Base-by-base conservation (phyloP, 2,797 vertebrate species). In the Toxotes lorentzi region DNA sequence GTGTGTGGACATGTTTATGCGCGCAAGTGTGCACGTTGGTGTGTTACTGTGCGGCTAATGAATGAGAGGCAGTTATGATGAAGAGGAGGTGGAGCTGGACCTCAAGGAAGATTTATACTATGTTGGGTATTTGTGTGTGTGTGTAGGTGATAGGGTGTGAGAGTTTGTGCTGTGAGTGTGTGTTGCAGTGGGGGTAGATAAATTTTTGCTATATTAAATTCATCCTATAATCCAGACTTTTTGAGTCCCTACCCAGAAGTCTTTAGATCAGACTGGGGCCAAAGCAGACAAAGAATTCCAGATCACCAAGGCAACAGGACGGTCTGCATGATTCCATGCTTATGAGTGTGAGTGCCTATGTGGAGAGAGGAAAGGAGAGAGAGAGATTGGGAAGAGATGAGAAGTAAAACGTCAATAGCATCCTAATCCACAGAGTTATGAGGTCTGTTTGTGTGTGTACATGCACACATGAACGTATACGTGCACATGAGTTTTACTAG, bases 21-120 rank as follows among this genome's bases (percentile, higher is more conserved):
- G 70, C 32, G 72, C 19, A 50, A 32, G 74, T 71, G 74, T 74
- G 58, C 64, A 47, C 78, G 69, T 72, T 57, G 78, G 73, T 84
- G 84, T 74, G 69, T 66, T 64, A 68, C 45, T 78, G 59, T 50
- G 61, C 4, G 12, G 66, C 70, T 90, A 90, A 92, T 93, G 89
- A 95, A 95, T 94, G 91, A 93, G 89, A 91, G 88, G 84, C 83
- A 89, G 89, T 92, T 91, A 88, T 93, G 89, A 94, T 93, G 91
- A 93, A 94, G 91, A 95, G 91, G 90, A 92, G 93, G 93, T 83
- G 90, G 94, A 91, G 89, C 81, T 90, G 85, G 76, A 89, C 89
- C 91, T 85, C 93, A 94, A 93, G 91, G 86, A 93, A 94, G 94
- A 95, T 95, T 95, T 93, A 94, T 92, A 86, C 53, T 47, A 27